phyloP scores from a whole-genome alignment of 2,113 vertebrate genomes.

The Choloepus hoffmanni region DNA sequence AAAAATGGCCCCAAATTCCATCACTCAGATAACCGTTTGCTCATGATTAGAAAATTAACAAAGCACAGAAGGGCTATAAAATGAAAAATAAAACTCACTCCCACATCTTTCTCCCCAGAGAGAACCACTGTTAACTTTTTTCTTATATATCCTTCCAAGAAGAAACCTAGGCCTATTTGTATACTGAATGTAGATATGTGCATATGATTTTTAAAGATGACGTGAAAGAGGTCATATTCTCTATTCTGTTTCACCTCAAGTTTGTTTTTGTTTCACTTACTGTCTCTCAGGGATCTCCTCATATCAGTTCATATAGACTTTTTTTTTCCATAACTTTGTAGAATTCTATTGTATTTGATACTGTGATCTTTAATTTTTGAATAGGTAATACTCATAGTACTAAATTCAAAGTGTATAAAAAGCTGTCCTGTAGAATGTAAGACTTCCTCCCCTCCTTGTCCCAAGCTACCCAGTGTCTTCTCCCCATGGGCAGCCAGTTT shows the following conservation, averaged over 20 bases:
- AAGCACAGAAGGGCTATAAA: neutral
- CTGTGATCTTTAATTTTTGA: neutral
- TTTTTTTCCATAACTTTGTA: neutral
- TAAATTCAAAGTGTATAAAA: neutral
- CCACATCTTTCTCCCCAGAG: neutral
- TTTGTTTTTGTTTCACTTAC: neutral
- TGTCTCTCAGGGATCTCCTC: neutral
- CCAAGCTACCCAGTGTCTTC: neutral
- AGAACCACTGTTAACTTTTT: neutral
- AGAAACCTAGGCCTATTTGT: neutral
- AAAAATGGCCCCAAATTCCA: conserved; percentile 15
- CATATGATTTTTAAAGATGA: neutral
- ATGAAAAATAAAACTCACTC: neutral
- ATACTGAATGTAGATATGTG: neutral
- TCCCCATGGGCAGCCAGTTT: neutral
- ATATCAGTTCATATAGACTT: neutral
- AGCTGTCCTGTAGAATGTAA: neutral
- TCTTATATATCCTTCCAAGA: neutral
- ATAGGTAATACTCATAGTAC: neutral
- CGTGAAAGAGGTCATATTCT: neutral
- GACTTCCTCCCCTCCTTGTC: neutral
- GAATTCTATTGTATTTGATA: neutral
- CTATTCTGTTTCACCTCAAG: neutral
- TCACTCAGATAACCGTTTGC: neutral
- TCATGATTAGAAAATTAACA: neutral